Evolutionary conservation across 2,888 invertebrate genomes (phyloP), one percentile per base, ranked within the genome.

Genomic region (Bursaphelenchus okinawaensis): DNA sequence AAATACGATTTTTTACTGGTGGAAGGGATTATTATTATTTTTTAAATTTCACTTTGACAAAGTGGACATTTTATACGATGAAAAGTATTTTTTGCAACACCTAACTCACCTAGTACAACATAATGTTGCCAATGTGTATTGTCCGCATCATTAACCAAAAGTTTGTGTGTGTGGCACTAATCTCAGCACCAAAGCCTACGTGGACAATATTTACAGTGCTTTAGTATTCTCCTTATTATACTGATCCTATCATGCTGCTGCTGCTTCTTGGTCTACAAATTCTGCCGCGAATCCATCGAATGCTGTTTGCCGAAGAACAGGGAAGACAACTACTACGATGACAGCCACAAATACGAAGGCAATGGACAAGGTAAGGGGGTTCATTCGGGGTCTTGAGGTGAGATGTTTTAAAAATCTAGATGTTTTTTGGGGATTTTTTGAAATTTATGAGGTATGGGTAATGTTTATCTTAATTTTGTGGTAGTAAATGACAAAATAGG

Each of bases 201-300:
- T 12, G 16, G 12, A 12, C 19, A 29, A 1, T 59, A 23, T 26
- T 59, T 72, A 59, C 61, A 74, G 72, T 54, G 31, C 72, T 78
- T 63, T 75, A 80, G 80, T 62, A 66, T 80, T 63, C 24, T 80
- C 62, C 27, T 80, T 20, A 59, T 75, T 55, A 63, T 75, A 8
- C 72, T 78, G 12, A 68, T 79, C 23, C 20, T 71, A 55, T 74
- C 73, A 55, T 80, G 79, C 66, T 76, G 77, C 52, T 74, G 77
- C 29, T 78, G 73, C 65, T 63, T 74, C 52, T 65, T 76, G 28
- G 74, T 72, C 55, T 80, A 76, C 68, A 68, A 66, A 51, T 69
- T 74, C 55, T 79, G 78, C 64, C 71, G 75, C 16, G 72, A 74
- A 29, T 63, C 71, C 52, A 73, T 79, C 68, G 77, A 76, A 61